Evolutionary conservation across 1,140 invertebrate species (phyloP).

Genomic region (Hycleus phaleratus): DNA sequence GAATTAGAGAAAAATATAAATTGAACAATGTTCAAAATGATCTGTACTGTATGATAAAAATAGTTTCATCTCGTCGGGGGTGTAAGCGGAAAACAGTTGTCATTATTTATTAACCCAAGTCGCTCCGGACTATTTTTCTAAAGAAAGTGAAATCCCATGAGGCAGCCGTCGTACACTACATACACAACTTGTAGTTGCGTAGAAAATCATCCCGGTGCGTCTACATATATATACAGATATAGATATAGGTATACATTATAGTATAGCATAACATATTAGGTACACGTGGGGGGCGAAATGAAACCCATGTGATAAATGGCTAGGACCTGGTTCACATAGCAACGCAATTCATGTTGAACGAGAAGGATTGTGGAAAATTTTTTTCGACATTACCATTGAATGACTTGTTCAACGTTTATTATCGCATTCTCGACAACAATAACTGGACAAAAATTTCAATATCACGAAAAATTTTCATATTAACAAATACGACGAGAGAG

Average conservation of each 20-base stretch:
- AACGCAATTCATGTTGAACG: conserved; percentile 5
- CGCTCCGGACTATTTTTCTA: conserved; percentile 4
- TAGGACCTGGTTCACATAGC: conserved; percentile 27
- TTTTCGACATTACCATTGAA: too few species aligned
- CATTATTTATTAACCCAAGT: conserved; percentile 7
- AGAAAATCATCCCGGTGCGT: conserved; percentile 10
- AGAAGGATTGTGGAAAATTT: too few species aligned
- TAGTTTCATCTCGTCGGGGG: too few species aligned
- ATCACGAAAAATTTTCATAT: too few species aligned
- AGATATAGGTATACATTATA: too few species aligned
- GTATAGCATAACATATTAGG: conserved; percentile 27
- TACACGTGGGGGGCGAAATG: conserved; percentile 30
- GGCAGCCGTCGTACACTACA: conserved; percentile 7
- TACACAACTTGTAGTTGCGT: conserved; percentile 16
- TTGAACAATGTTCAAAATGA: too few species aligned
- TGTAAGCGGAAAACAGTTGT: background rate
- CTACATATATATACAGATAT: background rate
- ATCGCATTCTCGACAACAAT: too few species aligned
- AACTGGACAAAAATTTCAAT: too few species aligned
- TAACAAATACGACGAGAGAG: too few species aligned
- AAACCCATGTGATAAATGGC: conserved; percentile 29
- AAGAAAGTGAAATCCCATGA: background rate
- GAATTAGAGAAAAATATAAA: too few species aligned
- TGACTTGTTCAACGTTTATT: too few species aligned
- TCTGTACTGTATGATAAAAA: too few species aligned